Evolutionary conservation across 2,113 vertebrate species (phyloP).

Genomic region (Catharus minimus): DNA sequence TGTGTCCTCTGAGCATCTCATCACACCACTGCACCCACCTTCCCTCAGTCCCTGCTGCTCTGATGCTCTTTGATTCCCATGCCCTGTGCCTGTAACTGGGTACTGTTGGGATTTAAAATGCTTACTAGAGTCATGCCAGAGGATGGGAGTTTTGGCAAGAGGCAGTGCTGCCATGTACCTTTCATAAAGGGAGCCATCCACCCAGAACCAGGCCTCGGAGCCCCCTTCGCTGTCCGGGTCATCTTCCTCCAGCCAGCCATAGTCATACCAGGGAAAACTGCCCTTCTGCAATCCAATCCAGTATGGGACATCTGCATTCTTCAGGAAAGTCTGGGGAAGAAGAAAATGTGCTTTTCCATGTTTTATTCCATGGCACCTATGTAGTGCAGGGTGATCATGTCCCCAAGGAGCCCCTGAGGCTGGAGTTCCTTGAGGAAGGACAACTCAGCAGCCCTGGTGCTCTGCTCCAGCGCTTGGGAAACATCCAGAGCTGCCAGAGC

Average conservation of each 20-base stretch:
- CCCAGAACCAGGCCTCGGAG: constrained; percentile 21
- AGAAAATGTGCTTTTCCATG: background rate
- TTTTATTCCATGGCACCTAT: background rate
- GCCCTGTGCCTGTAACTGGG: background rate
- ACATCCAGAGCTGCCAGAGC: background rate
- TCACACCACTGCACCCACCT: too few relatives aligned
- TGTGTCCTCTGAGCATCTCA: accelerated
- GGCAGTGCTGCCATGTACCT: background rate
- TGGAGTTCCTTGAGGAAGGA: background rate
- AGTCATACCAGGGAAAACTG: constrained; percentile 36
- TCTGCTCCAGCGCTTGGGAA: background rate
- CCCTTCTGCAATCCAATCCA: constrained; percentile 51
- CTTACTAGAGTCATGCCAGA: background rate
- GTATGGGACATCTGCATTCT: constrained; percentile 9
- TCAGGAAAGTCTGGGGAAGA: constrained; percentile 33
- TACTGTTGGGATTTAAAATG: background rate
- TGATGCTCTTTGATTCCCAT: background rate
- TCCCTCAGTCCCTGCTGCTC: background rate
- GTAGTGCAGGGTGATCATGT: background rate
- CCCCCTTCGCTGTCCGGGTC: accelerated
- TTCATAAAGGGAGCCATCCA: constrained; percentile 36
- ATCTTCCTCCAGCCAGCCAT: constrained; percentile 30
- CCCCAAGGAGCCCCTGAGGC: background rate
- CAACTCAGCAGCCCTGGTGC: background rate
- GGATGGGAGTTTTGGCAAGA: background rate